A percentile compares a stretch with the other conserved stretches of the same genome.
Conservation (phyloP, 2,113 vertebrate genomes). For the Phalacrocorax brasilianus region DNA sequence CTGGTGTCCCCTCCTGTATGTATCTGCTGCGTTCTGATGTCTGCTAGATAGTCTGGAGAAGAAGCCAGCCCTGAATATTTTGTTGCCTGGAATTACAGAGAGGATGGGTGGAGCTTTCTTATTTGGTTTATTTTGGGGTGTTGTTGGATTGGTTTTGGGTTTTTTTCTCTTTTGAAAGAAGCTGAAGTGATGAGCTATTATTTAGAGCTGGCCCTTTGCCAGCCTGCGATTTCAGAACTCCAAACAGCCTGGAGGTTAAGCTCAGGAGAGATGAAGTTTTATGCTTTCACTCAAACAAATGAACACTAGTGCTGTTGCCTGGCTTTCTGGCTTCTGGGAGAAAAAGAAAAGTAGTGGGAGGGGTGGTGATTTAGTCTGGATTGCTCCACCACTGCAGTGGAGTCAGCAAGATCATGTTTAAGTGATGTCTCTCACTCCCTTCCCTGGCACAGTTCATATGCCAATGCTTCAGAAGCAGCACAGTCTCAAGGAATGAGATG, state of each 20-base stretch:
- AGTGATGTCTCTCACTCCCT: not conserved
- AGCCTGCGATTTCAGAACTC: not conserved
- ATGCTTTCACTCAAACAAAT: not conserved
- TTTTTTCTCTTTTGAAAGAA: not conserved
- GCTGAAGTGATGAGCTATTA: not conserved
- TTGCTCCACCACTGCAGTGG: not conserved
- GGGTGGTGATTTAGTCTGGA: not conserved
- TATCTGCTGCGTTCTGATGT: fast-evolving
- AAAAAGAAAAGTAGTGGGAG: no score
- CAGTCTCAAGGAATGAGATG: not conserved
- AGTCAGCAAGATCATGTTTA: not conserved
- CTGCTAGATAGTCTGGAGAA: not conserved
- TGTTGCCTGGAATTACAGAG: not conserved
- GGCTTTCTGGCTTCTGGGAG: not conserved
- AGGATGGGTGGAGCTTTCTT: not conserved
- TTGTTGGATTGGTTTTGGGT: no score
- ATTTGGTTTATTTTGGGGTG: not conserved
- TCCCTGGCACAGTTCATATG: not conserved
- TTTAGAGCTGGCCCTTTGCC: not conserved
- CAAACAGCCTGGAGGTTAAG: not conserved
- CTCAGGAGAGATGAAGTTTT: not conserved
- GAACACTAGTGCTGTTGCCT: not conserved
- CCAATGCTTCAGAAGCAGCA: not conserved
- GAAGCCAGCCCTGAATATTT: not conserved
- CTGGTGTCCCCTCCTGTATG: not conserved